phyloP scores from a whole-genome alignment of 2,113 vertebrate genomes.

The Eulemur rufifrons region DNA sequence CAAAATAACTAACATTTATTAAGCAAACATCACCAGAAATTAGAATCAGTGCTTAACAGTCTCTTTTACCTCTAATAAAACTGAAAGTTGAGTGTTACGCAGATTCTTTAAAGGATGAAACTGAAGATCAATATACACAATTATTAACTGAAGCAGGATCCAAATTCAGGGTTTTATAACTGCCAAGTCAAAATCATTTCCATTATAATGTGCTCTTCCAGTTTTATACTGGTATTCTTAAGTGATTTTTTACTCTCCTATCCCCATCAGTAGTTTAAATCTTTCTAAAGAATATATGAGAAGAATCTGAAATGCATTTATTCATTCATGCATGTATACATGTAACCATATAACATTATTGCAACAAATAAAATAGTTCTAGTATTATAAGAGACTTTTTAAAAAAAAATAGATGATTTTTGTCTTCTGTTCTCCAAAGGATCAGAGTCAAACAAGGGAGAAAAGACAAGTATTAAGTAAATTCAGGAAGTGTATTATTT shows the following conservation, averaged over 20 bases:
- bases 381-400: not conserved
- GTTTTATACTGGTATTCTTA: not conserved
- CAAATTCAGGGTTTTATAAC: conserved; percentile 5
- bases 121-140: not conserved
- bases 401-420: not conserved
- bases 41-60: not conserved
- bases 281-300: conserved; percentile 5
- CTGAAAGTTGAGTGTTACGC: not conserved
- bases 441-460: not conserved
- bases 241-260: not conserved
- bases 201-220: not conserved
- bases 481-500: not conserved
- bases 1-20: not conserved
- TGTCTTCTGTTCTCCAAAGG: not conserved
- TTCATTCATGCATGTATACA: not conserved
- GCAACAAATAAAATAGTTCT: not conserved
- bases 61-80: not conserved
- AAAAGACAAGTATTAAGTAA: not conserved
- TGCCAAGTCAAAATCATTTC: not conserved
- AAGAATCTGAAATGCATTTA: not conserved
- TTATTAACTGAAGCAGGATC: conserved; percentile 31
- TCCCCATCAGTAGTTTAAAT: not conserved
- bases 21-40: conserved; percentile 35
- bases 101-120: conserved; percentile 2
- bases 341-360: not conserved